phyloP scores from a whole-genome alignment of 2,888 invertebrate genomes.

The Luperina testacea region DNA sequence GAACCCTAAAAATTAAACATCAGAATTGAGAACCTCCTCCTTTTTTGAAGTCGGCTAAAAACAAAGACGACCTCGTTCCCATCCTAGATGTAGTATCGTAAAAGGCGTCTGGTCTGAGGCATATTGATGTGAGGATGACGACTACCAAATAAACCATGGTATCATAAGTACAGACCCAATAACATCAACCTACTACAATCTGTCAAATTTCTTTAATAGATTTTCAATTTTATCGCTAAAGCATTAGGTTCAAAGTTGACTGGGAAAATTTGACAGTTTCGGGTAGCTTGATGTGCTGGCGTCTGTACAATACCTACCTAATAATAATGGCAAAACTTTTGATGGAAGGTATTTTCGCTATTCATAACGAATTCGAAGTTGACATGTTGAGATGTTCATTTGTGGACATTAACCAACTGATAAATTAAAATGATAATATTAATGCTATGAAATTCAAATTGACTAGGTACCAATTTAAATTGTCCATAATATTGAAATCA shows the following conservation, averaged over 20 bases:
- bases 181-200: too few relatives aligned
- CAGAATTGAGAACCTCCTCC: too few relatives aligned
- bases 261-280: too few relatives aligned
- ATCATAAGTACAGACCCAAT: neutral
- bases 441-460: neutral
- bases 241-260: too few relatives aligned
- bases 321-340: neutral
- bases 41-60: too few relatives aligned
- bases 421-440: neutral
- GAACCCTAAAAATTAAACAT: too few relatives aligned
- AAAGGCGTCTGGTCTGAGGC: neutral
- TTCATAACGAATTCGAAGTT: neutral
- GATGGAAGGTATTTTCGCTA: neutral
- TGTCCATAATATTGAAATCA: neutral
- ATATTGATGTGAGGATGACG: neutral
- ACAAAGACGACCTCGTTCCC: constrained; percentile 2
- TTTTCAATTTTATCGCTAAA: too few relatives aligned
- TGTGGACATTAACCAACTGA: neutral
- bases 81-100: neutral
- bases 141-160: neutral
- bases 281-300: too few relatives aligned
- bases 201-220: too few relatives aligned
- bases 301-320: neutral
- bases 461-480: neutral
- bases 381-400: neutral